Percentiles rank a stretch among this genome's conserved stretches.
Conservation (phyloP, 2,797 vertebrate species). For the Danio jaintianensis region DNA sequence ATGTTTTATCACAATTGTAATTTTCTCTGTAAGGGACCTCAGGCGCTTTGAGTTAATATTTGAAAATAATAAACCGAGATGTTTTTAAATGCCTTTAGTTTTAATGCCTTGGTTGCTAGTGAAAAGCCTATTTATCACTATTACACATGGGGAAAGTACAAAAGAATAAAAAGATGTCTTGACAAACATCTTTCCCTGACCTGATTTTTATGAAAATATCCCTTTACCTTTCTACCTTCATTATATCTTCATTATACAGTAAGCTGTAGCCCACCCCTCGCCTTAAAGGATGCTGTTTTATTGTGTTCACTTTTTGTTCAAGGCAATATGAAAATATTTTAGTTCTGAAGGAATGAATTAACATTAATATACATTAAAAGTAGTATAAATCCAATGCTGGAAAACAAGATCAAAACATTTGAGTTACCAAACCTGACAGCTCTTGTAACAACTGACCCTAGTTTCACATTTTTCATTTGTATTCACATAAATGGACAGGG, state of each 20-base stretch:
- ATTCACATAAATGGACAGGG: neutral
- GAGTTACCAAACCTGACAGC: neutral
- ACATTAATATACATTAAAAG: neutral
- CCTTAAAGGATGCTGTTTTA: neutral
- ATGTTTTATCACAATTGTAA: too few species aligned
- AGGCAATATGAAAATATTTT: neutral
- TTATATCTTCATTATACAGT: neutral
- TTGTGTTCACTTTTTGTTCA: neutral
- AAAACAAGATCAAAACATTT: neutral
- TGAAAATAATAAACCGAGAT: too few species aligned
- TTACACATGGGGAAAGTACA: too few species aligned
- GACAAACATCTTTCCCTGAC: neutral
- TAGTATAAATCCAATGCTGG: neutral
- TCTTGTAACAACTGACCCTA: neutral
- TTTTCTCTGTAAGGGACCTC: too few species aligned
- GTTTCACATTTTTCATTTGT: neutral
- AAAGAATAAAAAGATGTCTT: neutral
- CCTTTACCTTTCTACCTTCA: neutral
- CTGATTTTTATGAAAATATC: neutral
- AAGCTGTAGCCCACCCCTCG: neutral
- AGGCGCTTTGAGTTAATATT: too few species aligned
- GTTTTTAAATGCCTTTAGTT: too few species aligned
- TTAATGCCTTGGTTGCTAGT: too few species aligned
- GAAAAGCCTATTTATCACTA: too few species aligned
- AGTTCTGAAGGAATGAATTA: neutral